Percentiles rank a stretch among this genome's conserved stretches.
phyloP scores from a whole-genome alignment of 2,888 invertebrate species.

The Sicus ferrugineus region DNA sequence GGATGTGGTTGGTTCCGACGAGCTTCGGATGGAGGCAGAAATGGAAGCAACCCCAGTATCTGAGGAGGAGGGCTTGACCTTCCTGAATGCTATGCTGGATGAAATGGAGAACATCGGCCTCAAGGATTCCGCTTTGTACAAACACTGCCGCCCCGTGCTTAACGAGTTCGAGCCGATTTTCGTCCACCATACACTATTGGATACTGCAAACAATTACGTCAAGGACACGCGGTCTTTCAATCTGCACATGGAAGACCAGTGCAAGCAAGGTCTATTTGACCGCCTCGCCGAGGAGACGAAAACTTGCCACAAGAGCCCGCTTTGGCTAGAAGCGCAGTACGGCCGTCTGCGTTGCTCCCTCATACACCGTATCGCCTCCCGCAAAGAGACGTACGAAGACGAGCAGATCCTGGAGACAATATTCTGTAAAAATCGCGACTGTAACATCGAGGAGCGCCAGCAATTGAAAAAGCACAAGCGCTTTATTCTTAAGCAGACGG shows the following conservation, averaged over 20 bases:
- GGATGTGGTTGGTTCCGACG: conserved; percentile 54
- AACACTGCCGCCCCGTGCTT: conserved; percentile 56
- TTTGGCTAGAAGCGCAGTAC: conserved; percentile 62
- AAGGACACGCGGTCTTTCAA: conserved; percentile 54
- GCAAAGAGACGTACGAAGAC: conserved; percentile 56
- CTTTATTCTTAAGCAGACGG: conserved; percentile 62
- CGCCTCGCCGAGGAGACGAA: conserved; percentile 55
- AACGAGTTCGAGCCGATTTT: conserved; percentile 61
- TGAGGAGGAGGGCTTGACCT: conserved; percentile 51
- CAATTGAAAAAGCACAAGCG: conserved; percentile 63
- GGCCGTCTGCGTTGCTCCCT: conserved; percentile 62
- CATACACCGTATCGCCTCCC: conserved; percentile 57
- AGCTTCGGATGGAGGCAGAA: conserved; percentile 52
- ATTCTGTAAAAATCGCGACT: conserved; percentile 60
- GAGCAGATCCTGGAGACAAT: conserved; percentile 57
- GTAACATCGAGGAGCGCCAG: conserved; percentile 54
- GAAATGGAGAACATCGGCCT: conserved; percentile 57
- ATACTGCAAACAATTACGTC: conserved; percentile 55
- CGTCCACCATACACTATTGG: conserved; percentile 59
- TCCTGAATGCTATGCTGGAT: conserved; percentile 56
- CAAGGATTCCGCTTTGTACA: conserved; percentile 55
- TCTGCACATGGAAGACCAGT: conserved; percentile 59
- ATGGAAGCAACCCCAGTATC: conserved; percentile 47
- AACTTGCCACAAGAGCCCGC: conserved; percentile 55
- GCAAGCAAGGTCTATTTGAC: conserved; percentile 57